Evolutionary conservation across 2,113 vertebrate genomes (phyloP).

Genomic region (Pristiophorus japonicus): DNA sequence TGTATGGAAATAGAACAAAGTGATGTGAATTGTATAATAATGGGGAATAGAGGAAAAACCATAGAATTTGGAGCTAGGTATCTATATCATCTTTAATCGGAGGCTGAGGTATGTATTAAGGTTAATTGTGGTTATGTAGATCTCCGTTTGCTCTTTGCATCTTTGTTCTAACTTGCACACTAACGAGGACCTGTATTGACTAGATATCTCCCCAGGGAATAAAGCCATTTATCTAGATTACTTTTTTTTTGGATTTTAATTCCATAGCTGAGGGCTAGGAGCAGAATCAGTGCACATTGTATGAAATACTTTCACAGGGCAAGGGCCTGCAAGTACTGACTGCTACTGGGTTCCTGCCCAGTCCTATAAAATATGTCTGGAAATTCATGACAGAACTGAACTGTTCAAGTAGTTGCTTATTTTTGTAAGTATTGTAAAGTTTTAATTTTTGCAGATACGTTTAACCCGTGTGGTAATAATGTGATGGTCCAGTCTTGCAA

Average conservation of each 20-base stretch:
- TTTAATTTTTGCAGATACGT: background rate
- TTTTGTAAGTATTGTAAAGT: background rate
- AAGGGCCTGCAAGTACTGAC: conserved; percentile 53
- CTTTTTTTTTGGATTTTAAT: conserved; percentile 63
- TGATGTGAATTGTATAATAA: background rate
- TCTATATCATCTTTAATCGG: conserved; percentile 24
- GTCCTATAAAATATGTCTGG: conserved; percentile 39
- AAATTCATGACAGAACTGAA: conserved; percentile 30
- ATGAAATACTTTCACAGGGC: conserved; percentile 60
- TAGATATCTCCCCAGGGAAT: conserved; percentile 66
- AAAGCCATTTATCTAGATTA: conserved; percentile 73
- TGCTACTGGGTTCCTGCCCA: conserved; percentile 44
- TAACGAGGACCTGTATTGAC: conserved; percentile 59
- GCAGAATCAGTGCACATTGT: conserved; percentile 63
- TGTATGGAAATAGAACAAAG: background rate
- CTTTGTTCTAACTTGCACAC: conserved; percentile 79
- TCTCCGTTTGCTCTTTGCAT: conserved; percentile 28
- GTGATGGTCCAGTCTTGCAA: background rate
- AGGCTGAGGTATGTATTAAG: conserved; percentile 32
- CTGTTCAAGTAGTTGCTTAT: conserved; percentile 8
- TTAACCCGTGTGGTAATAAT: background rate
- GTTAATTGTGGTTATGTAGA: conserved; percentile 32
- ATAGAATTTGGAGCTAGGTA: background rate
- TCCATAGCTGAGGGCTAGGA: conserved; percentile 70
- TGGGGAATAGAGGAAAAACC: background rate